Conservation (phyloP, 2,797 vertebrate genomes). For the Acrossocheilus wenchowensis region DNA sequence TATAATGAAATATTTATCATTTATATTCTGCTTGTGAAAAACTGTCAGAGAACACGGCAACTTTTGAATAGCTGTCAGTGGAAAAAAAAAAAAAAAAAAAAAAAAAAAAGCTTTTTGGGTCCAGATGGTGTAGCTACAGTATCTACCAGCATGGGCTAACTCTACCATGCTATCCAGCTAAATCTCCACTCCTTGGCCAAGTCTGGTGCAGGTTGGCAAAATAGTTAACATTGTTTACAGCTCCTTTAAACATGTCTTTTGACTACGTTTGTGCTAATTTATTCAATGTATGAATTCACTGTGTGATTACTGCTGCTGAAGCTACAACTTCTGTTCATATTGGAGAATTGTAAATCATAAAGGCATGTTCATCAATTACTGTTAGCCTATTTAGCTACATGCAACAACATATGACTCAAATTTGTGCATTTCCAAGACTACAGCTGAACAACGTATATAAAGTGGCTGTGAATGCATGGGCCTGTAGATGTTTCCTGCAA, state of each 20-base stretch:
- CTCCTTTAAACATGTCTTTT: neutral
- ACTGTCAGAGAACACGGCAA: neutral
- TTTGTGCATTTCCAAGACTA: neutral
- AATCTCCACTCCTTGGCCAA: conserved; percentile 10
- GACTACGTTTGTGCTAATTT: neutral
- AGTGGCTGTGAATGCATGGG: neutral
- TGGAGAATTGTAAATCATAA: neutral
- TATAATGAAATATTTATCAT: neutral
- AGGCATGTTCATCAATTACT: neutral
- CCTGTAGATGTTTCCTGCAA: conserved; percentile 5
- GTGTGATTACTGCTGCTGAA: neutral
- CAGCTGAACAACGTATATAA: neutral
- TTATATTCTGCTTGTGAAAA: neutral
- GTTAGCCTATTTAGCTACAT: neutral
- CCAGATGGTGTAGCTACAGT: conserved; percentile 3
- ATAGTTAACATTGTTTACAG: neutral
- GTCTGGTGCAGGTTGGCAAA: neutral
- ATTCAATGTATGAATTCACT: neutral
- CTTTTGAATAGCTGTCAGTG: conserved; percentile 1
- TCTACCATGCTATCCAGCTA: conserved; percentile 1
- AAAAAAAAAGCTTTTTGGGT: neutral
- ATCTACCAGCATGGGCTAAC: conserved; percentile 16
- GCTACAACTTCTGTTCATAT: neutral
- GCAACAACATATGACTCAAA: neutral
- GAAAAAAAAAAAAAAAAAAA: neutral